phyloP scores from a whole-genome alignment of 1,140 invertebrate species.

The Musca vetustissima region DNA sequence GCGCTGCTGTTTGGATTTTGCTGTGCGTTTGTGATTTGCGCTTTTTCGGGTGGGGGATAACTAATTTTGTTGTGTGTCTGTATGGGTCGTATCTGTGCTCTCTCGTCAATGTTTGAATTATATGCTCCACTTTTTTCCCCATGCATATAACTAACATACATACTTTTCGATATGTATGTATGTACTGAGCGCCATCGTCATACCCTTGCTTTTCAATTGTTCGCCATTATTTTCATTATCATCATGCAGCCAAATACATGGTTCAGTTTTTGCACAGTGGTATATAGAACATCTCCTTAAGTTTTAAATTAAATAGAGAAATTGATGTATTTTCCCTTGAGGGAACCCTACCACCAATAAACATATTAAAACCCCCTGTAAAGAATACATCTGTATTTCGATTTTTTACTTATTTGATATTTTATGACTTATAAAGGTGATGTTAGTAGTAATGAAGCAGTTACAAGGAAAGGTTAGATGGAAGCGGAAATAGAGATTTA shows the following conservation, averaged over 20 bases:
- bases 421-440: too few relatives aligned
- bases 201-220: background rate
- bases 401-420: too few relatives aligned
- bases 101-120: conserved; percentile 4
- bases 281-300: too few relatives aligned
- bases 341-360: too few relatives aligned
- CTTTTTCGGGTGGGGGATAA: conserved; percentile 22
- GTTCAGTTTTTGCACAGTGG: conserved; percentile 4
- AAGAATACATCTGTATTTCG: too few relatives aligned
- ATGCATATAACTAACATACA: background rate
- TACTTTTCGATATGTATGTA: too few relatives aligned
- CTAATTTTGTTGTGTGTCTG: background rate
- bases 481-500: too few relatives aligned
- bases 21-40: conserved; percentile 35
- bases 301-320: too few relatives aligned
- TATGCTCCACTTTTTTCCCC: conserved; percentile 17
- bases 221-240: conserved; percentile 18
- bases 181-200: background rate
- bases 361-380: too few relatives aligned
- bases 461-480: too few relatives aligned
- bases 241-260: background rate
- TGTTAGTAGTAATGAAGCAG: too few relatives aligned
- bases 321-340: too few relatives aligned
- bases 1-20: background rate
- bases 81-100: background rate